These are phyloP conservation scores for Lasioglossum calceatum DNA, from an alignment of 2,888 invertebrate species.

Conservation along the genomic window DNA sequence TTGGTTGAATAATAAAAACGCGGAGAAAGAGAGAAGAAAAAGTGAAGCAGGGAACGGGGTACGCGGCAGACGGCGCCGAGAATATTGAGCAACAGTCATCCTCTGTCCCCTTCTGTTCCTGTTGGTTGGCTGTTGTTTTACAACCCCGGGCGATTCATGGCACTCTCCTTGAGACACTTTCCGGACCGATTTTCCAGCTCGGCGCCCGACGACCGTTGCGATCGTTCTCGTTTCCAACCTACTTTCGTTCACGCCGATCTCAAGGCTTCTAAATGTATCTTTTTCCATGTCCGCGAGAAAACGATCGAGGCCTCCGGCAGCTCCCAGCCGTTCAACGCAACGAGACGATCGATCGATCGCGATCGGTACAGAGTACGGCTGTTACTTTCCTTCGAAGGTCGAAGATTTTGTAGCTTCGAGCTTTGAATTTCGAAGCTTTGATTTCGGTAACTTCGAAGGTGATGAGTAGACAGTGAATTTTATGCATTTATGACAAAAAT, in stretches of 20 bases:
- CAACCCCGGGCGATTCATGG: slow-evolving; percentile 51
- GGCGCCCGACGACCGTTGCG: slow-evolving; percentile 54
- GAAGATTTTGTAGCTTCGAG: too few relatives aligned
- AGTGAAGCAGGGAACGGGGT: not conserved
- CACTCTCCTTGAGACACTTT: slow-evolving; percentile 68
- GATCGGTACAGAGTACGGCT: not conserved
- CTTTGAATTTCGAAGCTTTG: too few relatives aligned
- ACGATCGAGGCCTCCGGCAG: not conserved
- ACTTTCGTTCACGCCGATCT: slow-evolving; percentile 50
- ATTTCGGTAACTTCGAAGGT: too few relatives aligned
- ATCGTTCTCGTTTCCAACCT: slow-evolving; percentile 48
- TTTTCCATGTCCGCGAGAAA: slow-evolving; percentile 29
- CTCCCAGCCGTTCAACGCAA: not conserved
- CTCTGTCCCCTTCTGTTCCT: slow-evolving; percentile 4
- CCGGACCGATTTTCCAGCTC: slow-evolving; percentile 65
- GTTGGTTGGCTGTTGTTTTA: slow-evolving; percentile 33
- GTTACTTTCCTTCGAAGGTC: too few relatives aligned
- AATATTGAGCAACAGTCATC: slow-evolving; percentile 55
- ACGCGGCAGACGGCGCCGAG: slow-evolving; percentile 49
- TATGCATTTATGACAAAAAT: too few relatives aligned
- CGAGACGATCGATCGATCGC: slow-evolving; percentile 7
- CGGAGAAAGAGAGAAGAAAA: not conserved
- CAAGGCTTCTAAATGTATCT: slow-evolving; percentile 42
- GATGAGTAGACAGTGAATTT: too few relatives aligned
- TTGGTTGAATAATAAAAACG: slow-evolving; percentile 30